These are phyloP conservation scores for Brachypalpus laphriformis DNA, from an alignment of 2,888 invertebrate species.

Conservation along the genomic window DNA sequence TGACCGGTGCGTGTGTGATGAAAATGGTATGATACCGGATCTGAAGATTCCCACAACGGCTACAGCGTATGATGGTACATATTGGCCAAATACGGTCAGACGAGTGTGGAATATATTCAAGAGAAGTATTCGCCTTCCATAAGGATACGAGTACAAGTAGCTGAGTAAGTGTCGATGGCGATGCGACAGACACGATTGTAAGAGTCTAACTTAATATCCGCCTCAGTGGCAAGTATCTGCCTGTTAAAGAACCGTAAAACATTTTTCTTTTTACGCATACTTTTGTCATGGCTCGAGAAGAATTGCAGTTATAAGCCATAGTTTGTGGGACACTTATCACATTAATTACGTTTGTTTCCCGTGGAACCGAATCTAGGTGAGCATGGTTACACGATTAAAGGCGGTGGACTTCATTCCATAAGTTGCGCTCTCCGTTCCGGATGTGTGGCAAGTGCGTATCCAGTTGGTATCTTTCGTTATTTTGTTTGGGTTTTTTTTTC, in stretches of 20 bases:
- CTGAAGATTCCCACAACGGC: constrained; percentile 72
- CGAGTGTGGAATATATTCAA: constrained; percentile 56
- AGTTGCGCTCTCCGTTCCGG: constrained; percentile 53
- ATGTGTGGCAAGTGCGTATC: constrained; percentile 53
- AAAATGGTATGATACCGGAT: constrained; percentile 73
- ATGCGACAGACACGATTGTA: constrained; percentile 51
- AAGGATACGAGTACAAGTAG: constrained; percentile 49
- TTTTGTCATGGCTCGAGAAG: constrained; percentile 51
- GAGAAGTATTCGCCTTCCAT: constrained; percentile 45
- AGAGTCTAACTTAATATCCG: constrained; percentile 64
- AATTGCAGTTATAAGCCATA: constrained; percentile 63
- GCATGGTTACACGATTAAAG: constrained; percentile 55
- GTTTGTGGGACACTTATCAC: constrained; percentile 68
- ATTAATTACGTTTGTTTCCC: constrained; percentile 66
- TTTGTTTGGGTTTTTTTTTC: no score
- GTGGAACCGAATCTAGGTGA: constrained; percentile 71
- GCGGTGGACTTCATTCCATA: constrained; percentile 48
- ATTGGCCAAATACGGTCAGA: constrained; percentile 68
- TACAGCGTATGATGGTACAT: constrained; percentile 55
- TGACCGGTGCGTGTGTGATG: constrained; percentile 30
- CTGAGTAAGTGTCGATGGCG: constrained; percentile 57
- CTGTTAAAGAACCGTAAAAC: constrained; percentile 61
- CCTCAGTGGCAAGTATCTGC: constrained; percentile 52
- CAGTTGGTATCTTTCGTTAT: constrained; percentile 3
- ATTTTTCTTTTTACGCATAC: constrained; percentile 44